These are phyloP conservation scores for Nectonema munidae DNA, from an alignment of 2,888 invertebrate genomes.

Conservation along the genomic window DNA sequence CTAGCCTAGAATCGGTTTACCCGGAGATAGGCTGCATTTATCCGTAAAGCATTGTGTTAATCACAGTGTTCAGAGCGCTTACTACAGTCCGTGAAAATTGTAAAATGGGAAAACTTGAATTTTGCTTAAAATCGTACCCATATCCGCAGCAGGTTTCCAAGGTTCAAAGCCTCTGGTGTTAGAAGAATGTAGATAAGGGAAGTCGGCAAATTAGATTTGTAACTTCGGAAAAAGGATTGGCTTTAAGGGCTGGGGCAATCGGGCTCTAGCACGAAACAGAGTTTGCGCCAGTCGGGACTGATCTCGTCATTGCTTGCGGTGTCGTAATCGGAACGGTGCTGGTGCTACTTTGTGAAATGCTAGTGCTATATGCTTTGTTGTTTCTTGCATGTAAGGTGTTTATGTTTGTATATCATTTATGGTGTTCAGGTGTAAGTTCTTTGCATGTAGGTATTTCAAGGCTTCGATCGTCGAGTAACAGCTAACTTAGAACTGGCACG, in stretches of 20 bases:
- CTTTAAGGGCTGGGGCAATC: constrained; percentile 35
- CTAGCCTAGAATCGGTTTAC: no score
- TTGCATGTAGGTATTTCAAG: constrained; percentile 18
- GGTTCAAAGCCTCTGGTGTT: constrained; percentile 36
- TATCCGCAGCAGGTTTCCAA: constrained; percentile 43
- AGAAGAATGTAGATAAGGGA: constrained; percentile 36
- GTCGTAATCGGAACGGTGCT: constrained; percentile 15
- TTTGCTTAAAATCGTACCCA: constrained; percentile 32
- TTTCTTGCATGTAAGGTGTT: no score
- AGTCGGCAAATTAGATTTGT: constrained; percentile 35
- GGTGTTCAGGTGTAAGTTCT: constrained; percentile 12
- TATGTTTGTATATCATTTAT: no score
- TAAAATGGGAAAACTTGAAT: constrained; percentile 23
- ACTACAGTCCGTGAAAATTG: constrained; percentile 26
- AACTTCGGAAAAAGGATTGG: constrained; percentile 37
- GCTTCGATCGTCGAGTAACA: constrained; percentile 29
- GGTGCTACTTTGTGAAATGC: constrained; percentile 21
- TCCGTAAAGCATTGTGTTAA: no score
- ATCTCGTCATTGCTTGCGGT: constrained; percentile 20
- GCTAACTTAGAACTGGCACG: constrained; percentile 32
- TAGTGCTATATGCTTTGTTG: constrained; percentile 19
- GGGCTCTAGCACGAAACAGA: constrained; percentile 29
- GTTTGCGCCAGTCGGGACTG: constrained; percentile 20
- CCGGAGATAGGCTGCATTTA: no score
- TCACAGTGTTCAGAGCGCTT: no score